Evolutionary conservation across 1,140 invertebrate genomes (phyloP).

Genomic region (Drosophila tropicalis): DNA sequence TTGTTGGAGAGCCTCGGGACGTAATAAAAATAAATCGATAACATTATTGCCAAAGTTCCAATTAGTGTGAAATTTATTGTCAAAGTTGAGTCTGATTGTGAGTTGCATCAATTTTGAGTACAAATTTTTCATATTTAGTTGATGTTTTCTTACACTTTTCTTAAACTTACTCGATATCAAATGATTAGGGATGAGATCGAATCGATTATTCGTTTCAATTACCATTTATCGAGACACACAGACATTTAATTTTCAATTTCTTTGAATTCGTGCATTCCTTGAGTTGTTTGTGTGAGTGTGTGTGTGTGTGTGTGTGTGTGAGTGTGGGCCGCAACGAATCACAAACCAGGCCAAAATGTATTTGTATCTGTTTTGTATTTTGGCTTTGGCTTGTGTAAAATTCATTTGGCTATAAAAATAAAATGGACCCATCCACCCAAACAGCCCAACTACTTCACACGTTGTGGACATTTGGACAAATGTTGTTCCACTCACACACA

Average conservation of each 20-base stretch:
- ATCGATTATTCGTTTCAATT: not conserved
- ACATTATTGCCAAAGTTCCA: not conserved
- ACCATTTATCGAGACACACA: slow-evolving; percentile 1
- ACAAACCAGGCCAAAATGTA: slow-evolving; percentile 71
- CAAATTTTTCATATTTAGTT: no score
- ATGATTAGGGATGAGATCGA: not conserved
- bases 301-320: no score
- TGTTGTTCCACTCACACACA: slow-evolving; percentile 38
- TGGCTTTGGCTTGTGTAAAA: slow-evolving; percentile 63
- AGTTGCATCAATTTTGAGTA: no score
- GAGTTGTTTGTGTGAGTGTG: not conserved
- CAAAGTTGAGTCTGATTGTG: no score
- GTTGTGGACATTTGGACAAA: slow-evolving; percentile 15
- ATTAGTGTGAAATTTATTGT: no score
- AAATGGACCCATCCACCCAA: slow-evolving; percentile 16
- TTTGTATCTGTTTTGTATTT: slow-evolving; percentile 8
- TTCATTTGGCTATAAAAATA: slow-evolving; percentile 77
- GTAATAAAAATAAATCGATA: not conserved
- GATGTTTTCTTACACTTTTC: no score
- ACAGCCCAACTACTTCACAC: not conserved
- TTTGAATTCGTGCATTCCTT: not conserved
- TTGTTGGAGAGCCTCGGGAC: not conserved
- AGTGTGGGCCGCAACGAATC: slow-evolving; percentile 44
- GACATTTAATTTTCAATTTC: slow-evolving; percentile 4
- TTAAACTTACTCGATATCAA: no score